phyloP scores from a whole-genome alignment of 2,888 invertebrate genomes.

The Epiblema foenella region DNA sequence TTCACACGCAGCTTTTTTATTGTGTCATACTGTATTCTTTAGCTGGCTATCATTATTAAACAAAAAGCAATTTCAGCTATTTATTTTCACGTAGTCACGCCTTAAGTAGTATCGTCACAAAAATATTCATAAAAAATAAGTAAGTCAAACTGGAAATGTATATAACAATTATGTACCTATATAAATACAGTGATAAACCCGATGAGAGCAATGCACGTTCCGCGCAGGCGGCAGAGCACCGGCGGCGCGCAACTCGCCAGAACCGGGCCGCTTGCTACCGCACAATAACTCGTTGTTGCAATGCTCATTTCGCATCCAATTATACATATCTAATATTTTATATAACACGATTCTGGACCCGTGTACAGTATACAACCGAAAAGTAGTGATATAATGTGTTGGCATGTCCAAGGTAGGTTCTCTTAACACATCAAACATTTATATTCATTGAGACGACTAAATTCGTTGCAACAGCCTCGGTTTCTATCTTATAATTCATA shows the following conservation, averaged over 20 bases:
- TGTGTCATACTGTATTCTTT: conserved; percentile 33
- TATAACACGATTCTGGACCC: conserved; percentile 30
- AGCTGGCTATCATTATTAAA: conserved; percentile 34
- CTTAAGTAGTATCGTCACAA: conserved; percentile 37
- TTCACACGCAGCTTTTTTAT: conserved; percentile 55
- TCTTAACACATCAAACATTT: conserved; percentile 46
- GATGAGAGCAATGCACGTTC: conserved; percentile 6
- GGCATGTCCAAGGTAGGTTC: conserved; percentile 32
- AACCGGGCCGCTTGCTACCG: not conserved
- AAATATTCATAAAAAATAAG: conserved; percentile 1
- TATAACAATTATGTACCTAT: conserved; percentile 13
- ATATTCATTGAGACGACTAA: conserved; percentile 60
- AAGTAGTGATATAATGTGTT: conserved; percentile 40
- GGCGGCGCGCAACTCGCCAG: not conserved
- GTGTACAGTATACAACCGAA: conserved; percentile 42
- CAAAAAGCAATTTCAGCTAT: conserved; percentile 15
- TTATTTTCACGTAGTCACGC: conserved; percentile 20
- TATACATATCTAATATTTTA: conserved; percentile 2
- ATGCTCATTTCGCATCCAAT: conserved; percentile 9
- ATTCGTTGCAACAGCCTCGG: conserved; percentile 71
- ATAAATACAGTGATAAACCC: conserved; percentile 5
- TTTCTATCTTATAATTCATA: conserved; percentile 45
- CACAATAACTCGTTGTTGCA: not conserved
- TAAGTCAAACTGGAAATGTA: not conserved
- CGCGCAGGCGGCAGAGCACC: not conserved